phyloP scores from a whole-genome alignment of 2,888 invertebrate genomes.

The Drosophila limbata region DNA sequence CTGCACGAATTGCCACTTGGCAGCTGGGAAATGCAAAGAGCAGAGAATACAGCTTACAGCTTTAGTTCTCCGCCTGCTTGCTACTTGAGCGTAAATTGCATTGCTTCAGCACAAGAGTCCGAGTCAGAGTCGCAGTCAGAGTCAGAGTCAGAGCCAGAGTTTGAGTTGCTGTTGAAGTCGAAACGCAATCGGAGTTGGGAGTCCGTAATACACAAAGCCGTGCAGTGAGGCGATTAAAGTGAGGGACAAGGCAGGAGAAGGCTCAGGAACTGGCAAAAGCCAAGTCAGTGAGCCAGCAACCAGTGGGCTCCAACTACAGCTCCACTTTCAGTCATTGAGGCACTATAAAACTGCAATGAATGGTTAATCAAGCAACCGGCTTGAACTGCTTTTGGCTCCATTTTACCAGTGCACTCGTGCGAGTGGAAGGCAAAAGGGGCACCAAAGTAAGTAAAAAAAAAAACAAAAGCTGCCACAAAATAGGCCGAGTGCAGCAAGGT shows the following conservation, averaged over 20 bases:
- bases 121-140: slow-evolving; percentile 45
- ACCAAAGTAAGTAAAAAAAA: slow-evolving; percentile 41
- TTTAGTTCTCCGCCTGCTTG: slow-evolving; percentile 32
- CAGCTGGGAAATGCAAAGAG: slow-evolving; percentile 54
- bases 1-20: slow-evolving; percentile 78
- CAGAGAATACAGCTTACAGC: slow-evolving; percentile 57
- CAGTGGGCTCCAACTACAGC: slow-evolving; percentile 34
- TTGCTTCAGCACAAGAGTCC: slow-evolving; percentile 46
- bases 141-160: slow-evolving; percentile 28
- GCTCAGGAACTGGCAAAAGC: slow-evolving; percentile 46
- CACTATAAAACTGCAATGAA: slow-evolving; percentile 77
- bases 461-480: slow-evolving; percentile 58
- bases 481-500: slow-evolving; percentile 57
- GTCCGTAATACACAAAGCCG: slow-evolving; percentile 60
- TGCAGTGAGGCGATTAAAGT: slow-evolving; percentile 64
- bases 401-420: slow-evolving; percentile 61
- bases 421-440: slow-evolving; percentile 22
- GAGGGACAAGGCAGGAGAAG: slow-evolving; percentile 16
- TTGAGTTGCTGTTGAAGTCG: slow-evolving; percentile 39
- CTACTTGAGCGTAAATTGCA: slow-evolving; percentile 79
- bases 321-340: slow-evolving; percentile 67
- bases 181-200: slow-evolving; percentile 32
- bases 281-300: slow-evolving; percentile 52
- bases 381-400: slow-evolving; percentile 75
- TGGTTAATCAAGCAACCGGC: slow-evolving; percentile 78